Conservation (phyloP, 2,797 vertebrate species). For the Menidia menidia region DNA sequence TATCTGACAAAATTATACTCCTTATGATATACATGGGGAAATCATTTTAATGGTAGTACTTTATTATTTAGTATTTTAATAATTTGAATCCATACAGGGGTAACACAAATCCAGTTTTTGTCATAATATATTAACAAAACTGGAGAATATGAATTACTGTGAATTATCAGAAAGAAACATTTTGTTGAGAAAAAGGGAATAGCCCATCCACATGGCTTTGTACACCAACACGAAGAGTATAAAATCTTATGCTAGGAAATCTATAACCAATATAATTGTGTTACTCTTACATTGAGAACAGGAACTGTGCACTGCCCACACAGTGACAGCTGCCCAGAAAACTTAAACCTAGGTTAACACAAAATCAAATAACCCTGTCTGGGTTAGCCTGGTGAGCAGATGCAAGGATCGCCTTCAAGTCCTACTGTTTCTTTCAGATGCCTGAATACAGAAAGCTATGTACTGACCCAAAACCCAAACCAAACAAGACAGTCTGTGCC, state of each 20-base stretch:
- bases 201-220: background rate
- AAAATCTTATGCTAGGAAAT: constrained; percentile 6
- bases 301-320: constrained; percentile 39
- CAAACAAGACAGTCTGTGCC: constrained; percentile 59
- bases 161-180: background rate
- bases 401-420: constrained; percentile 68
- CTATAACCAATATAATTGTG: constrained; percentile 18
- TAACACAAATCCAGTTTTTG: constrained; percentile 1
- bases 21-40: background rate
- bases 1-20: constrained; percentile 1
- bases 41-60: too few species aligned
- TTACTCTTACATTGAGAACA: constrained; percentile 40
- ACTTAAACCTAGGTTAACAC: constrained; percentile 51
- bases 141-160: background rate
- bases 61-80: background rate
- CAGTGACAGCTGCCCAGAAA: constrained; percentile 49
- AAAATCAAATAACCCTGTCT: constrained; percentile 56
- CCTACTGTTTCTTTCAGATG: constrained; percentile 52
- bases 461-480: constrained; percentile 57
- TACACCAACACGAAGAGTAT: constrained; percentile 9
- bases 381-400: constrained; percentile 66
- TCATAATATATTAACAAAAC: constrained; percentile 4
- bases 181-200: background rate
- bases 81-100: background rate
- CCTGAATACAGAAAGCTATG: constrained; percentile 38